These are phyloP conservation scores for Zelostemma sp. DNA, from an alignment of 1,140 invertebrate species.

Conservation along the genomic window DNA sequence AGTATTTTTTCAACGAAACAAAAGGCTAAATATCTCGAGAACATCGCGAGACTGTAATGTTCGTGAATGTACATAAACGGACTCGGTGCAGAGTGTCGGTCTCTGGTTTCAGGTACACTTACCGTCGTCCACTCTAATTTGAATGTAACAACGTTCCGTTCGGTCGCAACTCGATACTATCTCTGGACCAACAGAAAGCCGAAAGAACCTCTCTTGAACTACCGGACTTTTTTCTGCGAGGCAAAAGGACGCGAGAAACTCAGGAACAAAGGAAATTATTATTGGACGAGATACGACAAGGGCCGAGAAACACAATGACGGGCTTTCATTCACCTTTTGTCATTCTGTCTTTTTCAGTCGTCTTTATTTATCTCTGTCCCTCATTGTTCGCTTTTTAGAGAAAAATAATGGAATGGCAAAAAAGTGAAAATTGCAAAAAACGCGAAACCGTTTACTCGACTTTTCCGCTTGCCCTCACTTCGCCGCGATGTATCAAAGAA, in stretches of 20 bases:
- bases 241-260: slow-evolving; percentile 44
- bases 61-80: too few species aligned
- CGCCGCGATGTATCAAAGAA: too few species aligned
- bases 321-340: slow-evolving; percentile 47
- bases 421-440: neutral
- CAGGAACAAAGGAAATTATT: slow-evolving; percentile 50
- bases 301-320: slow-evolving; percentile 46
- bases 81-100: too few species aligned
- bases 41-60: too few species aligned
- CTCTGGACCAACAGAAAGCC: slow-evolving; percentile 43
- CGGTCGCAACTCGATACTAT: slow-evolving; percentile 67
- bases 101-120: slow-evolving; percentile 59
- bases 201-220: slow-evolving; percentile 25
- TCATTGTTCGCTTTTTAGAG: slow-evolving; percentile 29
- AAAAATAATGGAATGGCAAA: slow-evolving; percentile 33
- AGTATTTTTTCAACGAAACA: too few species aligned
- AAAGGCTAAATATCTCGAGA: too few species aligned
- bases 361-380: slow-evolving; percentile 35
- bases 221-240: slow-evolving; percentile 38
- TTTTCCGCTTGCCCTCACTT: too few species aligned
- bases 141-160: slow-evolving; percentile 72
- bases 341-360: slow-evolving; percentile 25
- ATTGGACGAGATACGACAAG: slow-evolving; percentile 48
- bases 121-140: slow-evolving; percentile 70
- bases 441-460: too few species aligned